Conservation (phyloP, 2,888 invertebrate species). For the Hyppa rectilinea region DNA sequence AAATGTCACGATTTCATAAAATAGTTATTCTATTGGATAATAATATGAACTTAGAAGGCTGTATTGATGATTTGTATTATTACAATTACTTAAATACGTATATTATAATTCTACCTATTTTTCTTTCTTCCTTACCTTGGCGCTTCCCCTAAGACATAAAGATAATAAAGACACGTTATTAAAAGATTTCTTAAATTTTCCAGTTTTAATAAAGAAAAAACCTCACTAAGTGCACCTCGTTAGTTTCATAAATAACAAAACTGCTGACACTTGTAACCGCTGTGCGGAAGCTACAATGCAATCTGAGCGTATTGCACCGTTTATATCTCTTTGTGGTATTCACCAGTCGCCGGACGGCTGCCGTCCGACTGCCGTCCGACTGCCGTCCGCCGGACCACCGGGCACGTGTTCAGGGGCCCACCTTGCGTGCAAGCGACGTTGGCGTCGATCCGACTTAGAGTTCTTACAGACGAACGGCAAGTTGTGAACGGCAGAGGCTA, state of each 20-base stretch:
- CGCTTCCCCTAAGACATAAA: no score
- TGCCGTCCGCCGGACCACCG: neutral
- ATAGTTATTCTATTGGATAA: no score
- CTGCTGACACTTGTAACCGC: slow-evolving; percentile 37
- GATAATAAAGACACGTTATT: no score
- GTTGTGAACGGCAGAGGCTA: no score
- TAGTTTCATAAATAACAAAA: slow-evolving; percentile 42
- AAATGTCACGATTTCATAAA: no score
- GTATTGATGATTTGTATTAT: no score
- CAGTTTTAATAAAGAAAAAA: neutral
- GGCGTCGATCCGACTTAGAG: slow-evolving; percentile 17
- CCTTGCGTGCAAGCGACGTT: slow-evolving; percentile 14
- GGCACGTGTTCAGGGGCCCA: slow-evolving; percentile 22
- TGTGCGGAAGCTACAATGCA: slow-evolving; percentile 22
- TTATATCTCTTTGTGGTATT: slow-evolving; percentile 55
- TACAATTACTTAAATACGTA: no score
- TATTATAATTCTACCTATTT: no score
- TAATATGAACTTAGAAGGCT: no score
- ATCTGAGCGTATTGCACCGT: slow-evolving; percentile 42
- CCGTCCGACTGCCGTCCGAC: slow-evolving; percentile 4
- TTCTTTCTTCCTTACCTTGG: no score
- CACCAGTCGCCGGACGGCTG: slow-evolving; percentile 19
- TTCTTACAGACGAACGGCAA: no score
- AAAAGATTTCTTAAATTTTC: no score
- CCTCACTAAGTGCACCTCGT: neutral